phyloP scores from a whole-genome alignment of 2,797 vertebrate genomes.

The Lepus oiostolus region DNA sequence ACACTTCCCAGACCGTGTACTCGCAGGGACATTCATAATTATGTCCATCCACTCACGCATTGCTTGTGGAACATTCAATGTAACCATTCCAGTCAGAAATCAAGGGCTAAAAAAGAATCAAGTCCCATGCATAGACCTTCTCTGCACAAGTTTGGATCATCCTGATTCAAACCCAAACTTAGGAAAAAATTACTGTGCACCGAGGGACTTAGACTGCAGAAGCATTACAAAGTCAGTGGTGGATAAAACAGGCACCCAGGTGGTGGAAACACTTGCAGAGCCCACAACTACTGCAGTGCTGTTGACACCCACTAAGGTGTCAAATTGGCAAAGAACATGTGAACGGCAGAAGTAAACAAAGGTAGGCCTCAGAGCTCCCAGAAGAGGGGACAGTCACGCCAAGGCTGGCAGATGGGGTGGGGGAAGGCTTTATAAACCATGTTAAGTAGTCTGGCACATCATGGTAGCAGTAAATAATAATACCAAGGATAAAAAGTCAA shows the following conservation, averaged over 20 bases:
- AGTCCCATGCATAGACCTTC: neutral
- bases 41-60: too few relatives aligned
- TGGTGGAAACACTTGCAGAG: neutral
- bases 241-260: neutral
- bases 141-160: neutral
- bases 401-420: neutral
- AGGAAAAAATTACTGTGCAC: fast-evolving
- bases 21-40: neutral
- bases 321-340: neutral
- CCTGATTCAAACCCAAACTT: neutral
- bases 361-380: neutral
- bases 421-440: neutral
- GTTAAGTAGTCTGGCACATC: neutral
- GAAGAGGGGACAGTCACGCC: neutral
- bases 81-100: neutral
- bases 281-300: fast-evolving
- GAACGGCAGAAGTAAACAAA: neutral
- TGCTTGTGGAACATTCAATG: neutral
- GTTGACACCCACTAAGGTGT: neutral
- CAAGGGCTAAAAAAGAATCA: too few relatives aligned
- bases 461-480: neutral
- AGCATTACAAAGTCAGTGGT: neutral
- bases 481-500: neutral
- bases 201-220: neutral
- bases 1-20: too few relatives aligned